phyloP scores from a whole-genome alignment of 2,797 vertebrate genomes.

The Arnoldichthys spilopterus region DNA sequence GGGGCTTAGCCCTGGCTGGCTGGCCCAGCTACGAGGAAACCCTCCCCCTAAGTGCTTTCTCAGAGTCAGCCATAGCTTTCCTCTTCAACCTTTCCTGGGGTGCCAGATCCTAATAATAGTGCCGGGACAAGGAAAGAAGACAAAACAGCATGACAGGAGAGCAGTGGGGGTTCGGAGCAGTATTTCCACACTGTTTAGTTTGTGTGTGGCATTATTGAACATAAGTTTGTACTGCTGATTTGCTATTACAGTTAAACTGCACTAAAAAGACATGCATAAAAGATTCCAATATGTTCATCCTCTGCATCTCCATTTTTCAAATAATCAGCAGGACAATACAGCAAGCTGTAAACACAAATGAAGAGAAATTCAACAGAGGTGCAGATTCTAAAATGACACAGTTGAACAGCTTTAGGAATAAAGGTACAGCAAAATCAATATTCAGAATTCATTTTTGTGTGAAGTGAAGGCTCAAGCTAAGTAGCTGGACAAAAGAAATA shows the following conservation, averaged over 20 bases:
- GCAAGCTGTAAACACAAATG: too few species aligned
- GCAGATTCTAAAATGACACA: too few species aligned
- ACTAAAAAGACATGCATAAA: too few species aligned
- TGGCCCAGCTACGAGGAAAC: conserved; percentile 60
- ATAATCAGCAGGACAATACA: too few species aligned
- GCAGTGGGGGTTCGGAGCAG: conserved; percentile 54
- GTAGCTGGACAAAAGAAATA: too few species aligned
- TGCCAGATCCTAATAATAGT: conserved; percentile 74
- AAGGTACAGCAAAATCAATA: too few species aligned
- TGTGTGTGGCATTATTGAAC: conserved; percentile 60
- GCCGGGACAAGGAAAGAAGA: conserved; percentile 67
- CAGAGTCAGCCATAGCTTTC: conserved; percentile 70
- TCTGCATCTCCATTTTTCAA: too few species aligned
- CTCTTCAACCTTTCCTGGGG: conserved; percentile 63
- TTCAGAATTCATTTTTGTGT: too few species aligned
- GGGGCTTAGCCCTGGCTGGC: conserved; percentile 58
- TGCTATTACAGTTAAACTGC: background rate
- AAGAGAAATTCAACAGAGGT: too few species aligned
- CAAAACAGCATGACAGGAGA: conserved; percentile 65
- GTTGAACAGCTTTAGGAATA: too few species aligned
- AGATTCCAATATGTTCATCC: too few species aligned
- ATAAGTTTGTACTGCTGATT: background rate
- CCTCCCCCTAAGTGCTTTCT: conserved; percentile 57
- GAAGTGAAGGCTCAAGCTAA: too few species aligned
- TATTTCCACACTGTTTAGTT: conserved; percentile 58